phyloP scores from a whole-genome alignment of 1,140 invertebrate species.

The Diorhabda elongata region DNA sequence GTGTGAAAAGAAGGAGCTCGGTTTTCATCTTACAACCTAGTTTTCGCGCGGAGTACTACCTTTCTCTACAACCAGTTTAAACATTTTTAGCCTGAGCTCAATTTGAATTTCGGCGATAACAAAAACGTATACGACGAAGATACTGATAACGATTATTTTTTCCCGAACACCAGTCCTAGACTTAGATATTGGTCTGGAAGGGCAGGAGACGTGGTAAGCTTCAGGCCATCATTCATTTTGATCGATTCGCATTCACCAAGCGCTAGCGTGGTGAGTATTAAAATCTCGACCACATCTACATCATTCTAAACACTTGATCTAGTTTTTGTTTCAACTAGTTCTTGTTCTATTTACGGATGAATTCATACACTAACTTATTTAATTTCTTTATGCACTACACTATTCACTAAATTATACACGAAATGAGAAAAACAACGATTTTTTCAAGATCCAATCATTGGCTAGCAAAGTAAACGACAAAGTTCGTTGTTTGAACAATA shows the following conservation, averaged over 20 bases:
- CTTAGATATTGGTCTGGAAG: constrained; percentile 12
- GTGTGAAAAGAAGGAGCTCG: too few species aligned
- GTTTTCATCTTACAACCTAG: too few species aligned
- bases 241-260: neutral
- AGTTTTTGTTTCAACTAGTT: too few species aligned
- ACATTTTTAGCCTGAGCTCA: neutral
- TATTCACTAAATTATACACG: too few species aligned
- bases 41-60: too few species aligned
- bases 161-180: constrained; percentile 9
- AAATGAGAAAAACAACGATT: neutral
- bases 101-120: constrained; percentile 4
- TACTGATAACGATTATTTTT: constrained; percentile 3
- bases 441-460: constrained; percentile 26
- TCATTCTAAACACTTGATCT: neutral
- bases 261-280: neutral
- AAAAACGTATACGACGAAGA: constrained; percentile 9
- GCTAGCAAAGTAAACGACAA: constrained; percentile 28
- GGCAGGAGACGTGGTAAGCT: constrained; percentile 24
- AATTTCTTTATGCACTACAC: too few species aligned
- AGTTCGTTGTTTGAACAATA: constrained; percentile 23
- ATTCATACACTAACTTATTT: too few species aligned
- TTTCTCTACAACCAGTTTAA: too few species aligned
- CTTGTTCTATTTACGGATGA: too few species aligned
- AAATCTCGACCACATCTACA: neutral
- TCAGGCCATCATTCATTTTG: neutral